Evolutionary conservation across 2,888 invertebrate genomes (phyloP).

Genomic region (Halictus ligatus): DNA sequence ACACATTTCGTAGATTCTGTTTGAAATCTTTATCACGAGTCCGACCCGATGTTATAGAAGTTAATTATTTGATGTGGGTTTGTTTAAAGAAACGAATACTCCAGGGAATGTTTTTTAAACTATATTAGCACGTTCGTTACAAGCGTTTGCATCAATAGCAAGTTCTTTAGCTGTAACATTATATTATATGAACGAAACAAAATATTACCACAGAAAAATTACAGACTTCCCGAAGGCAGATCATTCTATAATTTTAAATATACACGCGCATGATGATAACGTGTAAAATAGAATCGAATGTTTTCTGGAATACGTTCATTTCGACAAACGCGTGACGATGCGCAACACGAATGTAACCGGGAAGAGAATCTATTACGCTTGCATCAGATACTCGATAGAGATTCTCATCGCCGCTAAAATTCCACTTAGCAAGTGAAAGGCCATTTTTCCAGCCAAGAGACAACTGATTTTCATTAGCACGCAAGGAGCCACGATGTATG

Average conservation of each 20-base stretch:
- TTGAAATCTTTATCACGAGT: no score
- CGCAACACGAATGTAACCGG: not conserved
- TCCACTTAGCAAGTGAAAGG: conserved; percentile 42
- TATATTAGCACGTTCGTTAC: no score
- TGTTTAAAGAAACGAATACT: no score
- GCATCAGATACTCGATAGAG: not conserved
- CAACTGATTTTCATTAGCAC: conserved; percentile 45
- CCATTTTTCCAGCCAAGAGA: conserved; percentile 34
- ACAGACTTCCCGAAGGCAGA: no score
- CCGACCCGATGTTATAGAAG: no score
- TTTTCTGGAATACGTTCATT: not conserved
- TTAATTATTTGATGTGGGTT: no score
- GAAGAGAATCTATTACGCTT: not conserved
- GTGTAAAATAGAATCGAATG: not conserved
- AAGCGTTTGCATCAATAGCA: no score
- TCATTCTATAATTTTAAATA: no score
- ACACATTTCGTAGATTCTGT: no score
- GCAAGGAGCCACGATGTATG: conserved; percentile 25
- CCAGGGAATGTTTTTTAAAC: no score
- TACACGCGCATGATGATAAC: not conserved
- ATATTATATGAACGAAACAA: not conserved
- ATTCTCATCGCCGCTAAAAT: not conserved
- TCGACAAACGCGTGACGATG: not conserved
- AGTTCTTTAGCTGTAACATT: no score
- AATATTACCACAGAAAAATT: not conserved